Evolutionary conservation across 2,113 vertebrate genomes (phyloP), one percentile per base, ranked within the genome.

Genomic region (Caranx melampygus): DNA sequence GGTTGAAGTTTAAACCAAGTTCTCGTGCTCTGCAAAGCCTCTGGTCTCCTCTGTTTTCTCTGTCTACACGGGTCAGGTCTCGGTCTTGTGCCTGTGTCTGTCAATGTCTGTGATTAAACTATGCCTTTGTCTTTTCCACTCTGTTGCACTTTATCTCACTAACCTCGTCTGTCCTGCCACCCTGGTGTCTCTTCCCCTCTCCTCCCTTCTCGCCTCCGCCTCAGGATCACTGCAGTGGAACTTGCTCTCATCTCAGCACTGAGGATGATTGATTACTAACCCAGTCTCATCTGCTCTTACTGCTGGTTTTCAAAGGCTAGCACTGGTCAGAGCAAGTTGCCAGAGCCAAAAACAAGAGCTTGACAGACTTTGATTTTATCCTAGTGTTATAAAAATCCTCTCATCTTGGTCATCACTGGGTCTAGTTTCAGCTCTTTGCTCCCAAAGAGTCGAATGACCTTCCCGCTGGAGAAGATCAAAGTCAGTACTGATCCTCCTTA

Each of bases 211-310:
- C 14, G 10, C 64, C 63, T 40, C 55, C 21, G 78, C 63, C 75
- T 79, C 40, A n/a, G 52, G 82, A 89, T 81, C 87, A 73, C 77
- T 77, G 85, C 74, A 71, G 82, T 86, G 87, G 83, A 90, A 89
- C 85, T 65, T 62, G 73, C 77, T 79, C 78, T 77, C 81, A 75
- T 76, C 72, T 84, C 79, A 66, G 63, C 49, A 26, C 61, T 82
- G 44, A 68, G 33, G 59, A 55, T 91, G 82, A 93, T 88, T 89
- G 88, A 92, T 91, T 84, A 90, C 65, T 83, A 78, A 40, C 68
- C 66, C 55, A 55, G 65, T 67, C 66, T 81, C 80, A 68, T 88
- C 84, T 63, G 20, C 65, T 57, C 21, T 57, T 64, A 67, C 70
- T 70, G 42, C 2, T 74, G 10, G 8, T 70, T 73, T 68, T 69